Evolutionary conservation across 1,140 invertebrate genomes (phyloP).

Genomic region (Neodiprion virginianus): DNA sequence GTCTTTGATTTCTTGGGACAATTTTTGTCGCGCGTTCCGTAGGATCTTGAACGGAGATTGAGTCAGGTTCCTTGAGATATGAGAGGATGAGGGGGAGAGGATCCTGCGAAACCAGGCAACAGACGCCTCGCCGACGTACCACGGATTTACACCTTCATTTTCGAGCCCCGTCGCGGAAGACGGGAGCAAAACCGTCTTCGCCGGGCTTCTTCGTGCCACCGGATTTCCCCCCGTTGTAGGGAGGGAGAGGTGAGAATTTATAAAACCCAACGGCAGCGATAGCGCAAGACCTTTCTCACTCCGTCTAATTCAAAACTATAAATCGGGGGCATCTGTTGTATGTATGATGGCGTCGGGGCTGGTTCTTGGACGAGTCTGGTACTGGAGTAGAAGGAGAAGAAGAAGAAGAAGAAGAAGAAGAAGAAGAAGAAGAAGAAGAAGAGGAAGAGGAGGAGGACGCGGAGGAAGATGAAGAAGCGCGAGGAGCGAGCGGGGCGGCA

Average conservation of each 20-base stretch:
- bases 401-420: slow-evolving; percentile 16
- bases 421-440: too few species aligned
- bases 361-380: slow-evolving; percentile 40
- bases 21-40: not conserved
- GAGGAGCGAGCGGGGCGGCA: slow-evolving; percentile 25
- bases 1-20: not conserved
- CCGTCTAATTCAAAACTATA: slow-evolving; percentile 62
- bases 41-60: too few species aligned
- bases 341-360: slow-evolving; percentile 53
- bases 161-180: not conserved
- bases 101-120: slow-evolving; percentile 4
- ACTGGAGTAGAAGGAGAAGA: slow-evolving; percentile 13
- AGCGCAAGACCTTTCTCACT: slow-evolving; percentile 49
- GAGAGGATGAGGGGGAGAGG: too few species aligned
- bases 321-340: slow-evolving; percentile 61
- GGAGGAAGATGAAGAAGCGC: slow-evolving; percentile 8
- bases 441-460: not conserved
- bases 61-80: too few species aligned
- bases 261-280: slow-evolving; percentile 36
- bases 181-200: too few species aligned
- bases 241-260: slow-evolving; percentile 37
- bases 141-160: slow-evolving; percentile 19
- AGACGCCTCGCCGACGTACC: not conserved
- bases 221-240: not conserved
- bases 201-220: not conserved